Percentiles rank a stretch among this genome's conserved stretches.
These are phyloP conservation scores for Coranthus polyacanthus DNA, from an alignment of 2,797 vertebrate genomes.

Conservation along the genomic window DNA sequence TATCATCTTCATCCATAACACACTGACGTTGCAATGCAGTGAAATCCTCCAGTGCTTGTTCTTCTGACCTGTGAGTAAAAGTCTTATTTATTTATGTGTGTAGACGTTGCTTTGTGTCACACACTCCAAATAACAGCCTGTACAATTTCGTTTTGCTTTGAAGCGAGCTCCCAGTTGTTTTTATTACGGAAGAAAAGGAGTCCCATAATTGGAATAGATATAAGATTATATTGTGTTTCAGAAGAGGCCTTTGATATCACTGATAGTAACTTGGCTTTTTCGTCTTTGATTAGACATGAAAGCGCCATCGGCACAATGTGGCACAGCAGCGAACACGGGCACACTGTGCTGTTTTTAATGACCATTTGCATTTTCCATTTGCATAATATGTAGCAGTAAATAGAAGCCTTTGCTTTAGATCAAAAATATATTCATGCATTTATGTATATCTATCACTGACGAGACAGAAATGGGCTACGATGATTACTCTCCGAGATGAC, in stretches of 20 bases:
- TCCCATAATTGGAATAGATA: slow-evolving; percentile 66
- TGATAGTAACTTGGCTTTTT: slow-evolving; percentile 70
- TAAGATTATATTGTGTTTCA: slow-evolving; percentile 68
- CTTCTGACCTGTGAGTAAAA: slow-evolving; percentile 11
- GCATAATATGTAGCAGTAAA: slow-evolving; percentile 69
- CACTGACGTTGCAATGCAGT: too few relatives aligned
- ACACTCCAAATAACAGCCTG: slow-evolving; percentile 29
- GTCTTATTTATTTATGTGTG: slow-evolving; percentile 1
- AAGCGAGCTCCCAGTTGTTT: slow-evolving; percentile 54
- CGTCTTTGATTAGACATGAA: slow-evolving; percentile 72
- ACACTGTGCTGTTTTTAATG: slow-evolving; percentile 60
- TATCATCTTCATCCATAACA: neutral
- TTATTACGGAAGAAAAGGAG: slow-evolving; percentile 41
- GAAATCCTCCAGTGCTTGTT: neutral
- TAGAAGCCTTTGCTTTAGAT: slow-evolving; percentile 62
- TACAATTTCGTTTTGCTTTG: slow-evolving; percentile 49
- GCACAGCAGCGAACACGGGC: slow-evolving; percentile 16
- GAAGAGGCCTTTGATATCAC: slow-evolving; percentile 64
- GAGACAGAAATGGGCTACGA: slow-evolving; percentile 43
- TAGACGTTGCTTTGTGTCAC: slow-evolving; percentile 22
- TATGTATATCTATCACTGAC: slow-evolving; percentile 57
- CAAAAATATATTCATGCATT: slow-evolving; percentile 61
- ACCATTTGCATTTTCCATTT: slow-evolving; percentile 65
- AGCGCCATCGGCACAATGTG: slow-evolving; percentile 61
- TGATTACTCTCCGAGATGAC: slow-evolving; percentile 46